These are phyloP conservation scores for Okamejei kenojei DNA, from an alignment of 2,797 vertebrate species.

Conservation along the genomic window DNA sequence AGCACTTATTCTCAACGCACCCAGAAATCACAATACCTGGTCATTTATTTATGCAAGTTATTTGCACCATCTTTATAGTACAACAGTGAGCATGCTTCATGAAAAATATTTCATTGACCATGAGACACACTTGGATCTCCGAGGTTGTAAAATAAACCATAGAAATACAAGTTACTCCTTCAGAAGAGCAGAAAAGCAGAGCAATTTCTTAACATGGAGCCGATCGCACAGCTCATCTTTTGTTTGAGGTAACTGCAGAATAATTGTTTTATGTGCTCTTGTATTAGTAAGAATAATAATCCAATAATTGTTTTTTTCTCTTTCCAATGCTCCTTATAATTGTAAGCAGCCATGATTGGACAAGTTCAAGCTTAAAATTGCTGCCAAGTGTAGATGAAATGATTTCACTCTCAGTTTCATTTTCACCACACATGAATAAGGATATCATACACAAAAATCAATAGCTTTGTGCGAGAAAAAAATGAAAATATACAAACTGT, in stretches of 20 bases:
- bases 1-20: not conserved
- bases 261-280: not conserved
- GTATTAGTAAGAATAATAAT: not conserved
- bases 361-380: not conserved
- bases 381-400: not conserved
- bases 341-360: not conserved
- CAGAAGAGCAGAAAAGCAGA: not conserved
- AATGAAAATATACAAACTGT: not conserved
- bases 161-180: not conserved
- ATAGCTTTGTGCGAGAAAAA: not conserved
- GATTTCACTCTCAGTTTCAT: not conserved
- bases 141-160: not conserved
- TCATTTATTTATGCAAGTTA: not conserved
- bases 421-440: not conserved
- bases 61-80: not conserved
- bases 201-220: not conserved
- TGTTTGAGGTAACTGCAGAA: not conserved
- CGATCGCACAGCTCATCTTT: not conserved
- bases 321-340: not conserved
- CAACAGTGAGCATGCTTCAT: not conserved
- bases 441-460: not conserved
- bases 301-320: not conserved
- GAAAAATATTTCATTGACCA: not conserved
- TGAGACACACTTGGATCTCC: not conserved
- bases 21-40: not conserved